Base-by-base conservation (phyloP, 1,140 invertebrate genomes). In the Asobara japonica region DNA sequence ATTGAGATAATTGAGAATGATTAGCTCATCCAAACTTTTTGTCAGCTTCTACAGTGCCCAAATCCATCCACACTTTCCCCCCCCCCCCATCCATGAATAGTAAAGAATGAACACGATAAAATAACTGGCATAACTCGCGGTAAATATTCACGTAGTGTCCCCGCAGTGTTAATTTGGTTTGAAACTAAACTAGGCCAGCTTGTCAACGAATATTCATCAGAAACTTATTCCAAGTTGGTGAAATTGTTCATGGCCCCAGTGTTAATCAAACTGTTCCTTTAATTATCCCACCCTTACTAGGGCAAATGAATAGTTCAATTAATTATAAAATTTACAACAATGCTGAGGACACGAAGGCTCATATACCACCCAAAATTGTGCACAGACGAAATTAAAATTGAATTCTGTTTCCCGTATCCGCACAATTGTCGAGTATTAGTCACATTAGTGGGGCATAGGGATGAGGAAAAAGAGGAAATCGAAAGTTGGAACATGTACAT, bases 371-470 rank as follows among this genome's bases (percentile, higher is more conserved):
- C n/a, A 45, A 45, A 13, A 45, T 6, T 13, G 41, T 11, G 18
- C 41, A 45, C n/a, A 45, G 41, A 16, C 18, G 51, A 56, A 22
- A 5, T 27, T 56, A 56, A 56, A 56, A 56, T 56, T 56, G 51
- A 22, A 56, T 56, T 22, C 51, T 56, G 51, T 56, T 56, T 56
- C 25, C n/a, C 51, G 22, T 27, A 10, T 18, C 20, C n/a, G n/a
- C 20, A 56, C 51, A 56, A 56, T 56, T 56, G 20, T 56, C 51
- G 20, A 56, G 51, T 22, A 56, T 56, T 56, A 56, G 51, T 56
- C 51, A 56, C 51, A n/a, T n/a, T n/a, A n/a, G n/a, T n/a, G n/a
- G n/a, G n/a, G n/a, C n/a, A n/a, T n/a, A n/a, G n/a, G n/a, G n/a
- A n/a, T n/a, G n/a, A n/a, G n/a, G n/a, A n/a, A n/a, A n/a, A n/a